Evolutionary conservation across 2,888 invertebrate species (phyloP).

Genomic region (Lepeophtheirus nordmannii): DNA sequence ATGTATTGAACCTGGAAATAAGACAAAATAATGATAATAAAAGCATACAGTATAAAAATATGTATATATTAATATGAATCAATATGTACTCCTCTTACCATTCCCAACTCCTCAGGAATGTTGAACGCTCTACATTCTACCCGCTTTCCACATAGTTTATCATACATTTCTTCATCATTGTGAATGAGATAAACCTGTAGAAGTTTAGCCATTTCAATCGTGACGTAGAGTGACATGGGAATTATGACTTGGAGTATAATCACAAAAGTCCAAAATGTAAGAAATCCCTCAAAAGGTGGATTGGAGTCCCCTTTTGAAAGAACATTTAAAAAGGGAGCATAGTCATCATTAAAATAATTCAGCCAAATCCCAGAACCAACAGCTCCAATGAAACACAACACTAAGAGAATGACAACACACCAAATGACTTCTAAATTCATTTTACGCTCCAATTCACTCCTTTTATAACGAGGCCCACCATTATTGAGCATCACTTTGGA

Average conservation of each 20-base stretch:
- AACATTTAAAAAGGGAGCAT: slow-evolving; percentile 17
- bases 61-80: background rate
- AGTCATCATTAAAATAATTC: slow-evolving; percentile 40
- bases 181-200: slow-evolving; percentile 89
- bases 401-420: slow-evolving; percentile 42
- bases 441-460: slow-evolving; percentile 73
- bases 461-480: slow-evolving; percentile 80
- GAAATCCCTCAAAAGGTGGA: slow-evolving; percentile 39
- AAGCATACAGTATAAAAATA: background rate
- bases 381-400: slow-evolving; percentile 39
- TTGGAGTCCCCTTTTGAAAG: slow-evolving; percentile 16
- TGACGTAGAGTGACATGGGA: slow-evolving; percentile 87
- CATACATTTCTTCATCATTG: slow-evolving; percentile 71
- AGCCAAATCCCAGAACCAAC: slow-evolving; percentile 56
- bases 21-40: background rate
- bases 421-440: slow-evolving; percentile 93
- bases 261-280: slow-evolving; percentile 87
- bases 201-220: slow-evolving; percentile 87
- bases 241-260: slow-evolving; percentile 94
- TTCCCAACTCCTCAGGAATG: slow-evolving; percentile 92
- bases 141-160: slow-evolving; percentile 55
- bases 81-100: slow-evolving; percentile 40
- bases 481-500: slow-evolving; percentile 96
- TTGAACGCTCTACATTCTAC: slow-evolving; percentile 84
- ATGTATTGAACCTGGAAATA: slow-evolving; percentile 55